A percentile compares a stretch with the other conserved stretches of the same genome.
Evolutionary conservation across 2,113 vertebrate species (phyloP).

Genomic region (Acanthochromis polyacanthus): DNA sequence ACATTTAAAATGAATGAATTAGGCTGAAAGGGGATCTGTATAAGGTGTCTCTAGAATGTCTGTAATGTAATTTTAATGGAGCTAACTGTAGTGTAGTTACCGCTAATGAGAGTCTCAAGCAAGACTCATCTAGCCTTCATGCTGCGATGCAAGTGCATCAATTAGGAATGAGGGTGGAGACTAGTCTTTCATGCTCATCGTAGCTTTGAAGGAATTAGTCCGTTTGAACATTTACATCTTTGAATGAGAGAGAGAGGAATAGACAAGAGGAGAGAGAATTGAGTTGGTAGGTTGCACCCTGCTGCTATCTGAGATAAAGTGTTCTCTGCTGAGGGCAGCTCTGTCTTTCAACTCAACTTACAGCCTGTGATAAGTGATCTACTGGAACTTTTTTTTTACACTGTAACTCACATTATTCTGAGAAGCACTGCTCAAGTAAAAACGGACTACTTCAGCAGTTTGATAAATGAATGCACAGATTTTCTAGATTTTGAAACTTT

Average conservation of each 20-base stretch:
- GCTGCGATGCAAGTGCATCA: conserved; percentile 68
- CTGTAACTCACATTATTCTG: conserved; percentile 28
- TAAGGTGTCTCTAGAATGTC: conserved; percentile 60
- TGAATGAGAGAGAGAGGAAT: conserved; percentile 47
- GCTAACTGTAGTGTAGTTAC: conserved; percentile 58
- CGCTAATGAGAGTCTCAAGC: conserved; percentile 72
- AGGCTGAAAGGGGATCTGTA: conserved; percentile 41
- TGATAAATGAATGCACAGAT: conserved; percentile 25
- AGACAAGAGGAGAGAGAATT: conserved; percentile 40
- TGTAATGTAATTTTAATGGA: conserved; percentile 72
- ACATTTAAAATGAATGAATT: conserved; percentile 52
- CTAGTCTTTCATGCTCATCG: conserved; percentile 65
- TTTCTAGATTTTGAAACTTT: conserved; percentile 16
- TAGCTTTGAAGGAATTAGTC: conserved; percentile 73
- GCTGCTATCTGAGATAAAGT: conserved; percentile 71
- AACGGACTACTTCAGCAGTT: conserved; percentile 29
- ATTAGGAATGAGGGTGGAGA: conserved; percentile 75
- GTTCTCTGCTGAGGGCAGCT: conserved; percentile 53
- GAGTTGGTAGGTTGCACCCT: conserved; percentile 50
- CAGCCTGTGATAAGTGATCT: conserved; percentile 59
- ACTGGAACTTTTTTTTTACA: conserved; percentile 40
- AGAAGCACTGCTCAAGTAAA: neutral
- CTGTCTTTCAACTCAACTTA: conserved; percentile 59
- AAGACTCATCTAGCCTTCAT: conserved; percentile 61
- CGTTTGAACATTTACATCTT: conserved; percentile 78